Evolutionary conservation across 2,888 invertebrate genomes (phyloP).

Genomic region (Esperia sulphurella): DNA sequence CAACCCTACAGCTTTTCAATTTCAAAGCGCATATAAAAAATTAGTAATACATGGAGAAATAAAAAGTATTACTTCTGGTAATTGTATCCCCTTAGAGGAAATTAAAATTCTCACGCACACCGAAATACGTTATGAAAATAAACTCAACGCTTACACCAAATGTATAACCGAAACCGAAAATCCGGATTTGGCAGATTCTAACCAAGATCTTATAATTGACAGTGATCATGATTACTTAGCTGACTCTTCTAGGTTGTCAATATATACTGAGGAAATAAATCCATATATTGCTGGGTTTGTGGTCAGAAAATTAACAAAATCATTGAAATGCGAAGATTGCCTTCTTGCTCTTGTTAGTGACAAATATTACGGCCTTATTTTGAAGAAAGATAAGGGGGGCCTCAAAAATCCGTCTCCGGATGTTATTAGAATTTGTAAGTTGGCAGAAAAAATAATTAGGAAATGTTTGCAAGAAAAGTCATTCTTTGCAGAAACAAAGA

Average conservation of each 20-base stretch:
- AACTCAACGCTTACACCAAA: not conserved
- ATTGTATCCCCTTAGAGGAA: not conserved
- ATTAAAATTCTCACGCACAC: not conserved
- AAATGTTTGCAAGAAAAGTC: not conserved
- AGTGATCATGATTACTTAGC: not conserved
- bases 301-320: not conserved
- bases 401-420: not conserved
- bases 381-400: not conserved
- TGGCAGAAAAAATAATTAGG: not conserved
- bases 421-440: not conserved
- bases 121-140: too few species aligned
- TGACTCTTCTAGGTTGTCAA: not conserved
- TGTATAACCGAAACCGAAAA: not conserved
- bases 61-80: not conserved
- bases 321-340: not conserved
- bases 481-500: not conserved
- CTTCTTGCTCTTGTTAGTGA: not conserved
- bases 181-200: not conserved
- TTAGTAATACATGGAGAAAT: not conserved
- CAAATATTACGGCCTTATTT: not conserved
- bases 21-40: not conserved
- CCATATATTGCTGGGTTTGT: not conserved
- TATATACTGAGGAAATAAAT: not conserved
- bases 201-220: not conserved
- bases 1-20: slow-evolving; percentile 11